These are phyloP conservation scores for Telmatochromis sp. DNA, from an alignment of 2,113 vertebrate genomes.

Conservation along the genomic window DNA sequence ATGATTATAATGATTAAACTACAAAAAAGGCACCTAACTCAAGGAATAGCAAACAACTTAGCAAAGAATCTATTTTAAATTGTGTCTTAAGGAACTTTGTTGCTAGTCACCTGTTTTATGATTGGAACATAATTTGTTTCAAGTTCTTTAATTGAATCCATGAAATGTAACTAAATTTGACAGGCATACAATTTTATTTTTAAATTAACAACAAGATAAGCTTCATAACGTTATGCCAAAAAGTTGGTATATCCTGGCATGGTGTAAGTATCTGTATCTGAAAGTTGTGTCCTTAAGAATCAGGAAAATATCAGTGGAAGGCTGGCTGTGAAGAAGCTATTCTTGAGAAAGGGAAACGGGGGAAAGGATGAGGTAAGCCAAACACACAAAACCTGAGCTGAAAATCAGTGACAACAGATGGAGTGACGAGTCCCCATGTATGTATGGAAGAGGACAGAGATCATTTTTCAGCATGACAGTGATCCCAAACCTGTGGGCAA, in stretches of 20 bases:
- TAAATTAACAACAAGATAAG: neutral
- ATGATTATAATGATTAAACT: neutral
- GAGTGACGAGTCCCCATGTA: neutral
- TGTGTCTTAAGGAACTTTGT: neutral
- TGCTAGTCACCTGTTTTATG: neutral
- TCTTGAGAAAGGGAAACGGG: neutral
- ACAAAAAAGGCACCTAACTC: neutral
- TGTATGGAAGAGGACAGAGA: neutral
- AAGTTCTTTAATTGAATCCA: neutral
- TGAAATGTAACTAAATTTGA: neutral
- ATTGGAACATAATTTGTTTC: neutral
- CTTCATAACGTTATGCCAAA: neutral
- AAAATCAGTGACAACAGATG: neutral
- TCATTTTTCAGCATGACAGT: neutral
- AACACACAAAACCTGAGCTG: neutral
- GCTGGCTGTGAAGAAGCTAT: neutral
- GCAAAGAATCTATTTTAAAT: rapidly evolving
- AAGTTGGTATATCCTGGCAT: neutral
- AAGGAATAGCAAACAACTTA: neutral
- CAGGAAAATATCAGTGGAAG: neutral
- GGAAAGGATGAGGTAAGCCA: neutral
- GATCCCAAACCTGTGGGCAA: neutral
- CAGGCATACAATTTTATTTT: neutral
- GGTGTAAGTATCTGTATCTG: too few relatives aligned
- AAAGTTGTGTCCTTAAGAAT: neutral